Evolutionary conservation across 2,797 vertebrate genomes (phyloP).

Genomic region (Gambelia wislizenii): DNA sequence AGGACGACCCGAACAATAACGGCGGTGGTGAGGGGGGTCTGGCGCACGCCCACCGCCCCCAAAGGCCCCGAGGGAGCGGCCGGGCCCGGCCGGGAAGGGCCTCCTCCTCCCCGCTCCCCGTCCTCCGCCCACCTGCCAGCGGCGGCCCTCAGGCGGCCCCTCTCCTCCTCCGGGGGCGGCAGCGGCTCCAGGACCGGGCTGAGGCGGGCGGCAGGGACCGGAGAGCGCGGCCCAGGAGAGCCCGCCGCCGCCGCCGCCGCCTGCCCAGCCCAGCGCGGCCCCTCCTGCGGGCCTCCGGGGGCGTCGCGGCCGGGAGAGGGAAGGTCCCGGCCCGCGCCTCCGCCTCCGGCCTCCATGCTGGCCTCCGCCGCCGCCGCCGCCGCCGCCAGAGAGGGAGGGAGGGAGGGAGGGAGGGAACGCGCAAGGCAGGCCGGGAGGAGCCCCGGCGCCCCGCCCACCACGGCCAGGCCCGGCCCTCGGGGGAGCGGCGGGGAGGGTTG

Average conservation of each 20-base stretch:
- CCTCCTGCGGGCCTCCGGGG: not conserved
- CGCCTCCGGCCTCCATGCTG: conserved; percentile 85
- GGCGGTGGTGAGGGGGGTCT: too few species aligned
- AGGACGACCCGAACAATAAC: too few species aligned
- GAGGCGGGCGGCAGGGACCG: not conserved
- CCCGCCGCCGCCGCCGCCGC: too few species aligned
- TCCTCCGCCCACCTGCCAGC: too few species aligned
- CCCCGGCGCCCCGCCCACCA: not conserved
- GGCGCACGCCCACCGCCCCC: too few species aligned
- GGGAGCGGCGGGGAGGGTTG: not conserved
- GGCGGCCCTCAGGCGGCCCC: not conserved
- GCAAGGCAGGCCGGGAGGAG: not conserved
- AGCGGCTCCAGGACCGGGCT: conserved; percentile 66
- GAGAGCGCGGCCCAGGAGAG: not conserved
- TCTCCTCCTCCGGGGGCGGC: conserved; percentile 2
- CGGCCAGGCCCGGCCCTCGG: too few species aligned
- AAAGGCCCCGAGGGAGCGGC: not conserved
- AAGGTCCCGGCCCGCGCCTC: conserved; percentile 63
- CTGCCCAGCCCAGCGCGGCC: too few species aligned
- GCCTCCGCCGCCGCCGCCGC: not conserved
- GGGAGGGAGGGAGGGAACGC: not conserved
- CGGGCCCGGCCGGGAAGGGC: too few species aligned
- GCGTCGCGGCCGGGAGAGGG: not conserved
- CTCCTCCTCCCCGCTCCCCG: not conserved
- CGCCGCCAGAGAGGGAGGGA: not conserved